Evolutionary conservation across 92 coral and sea anemone species (phyloP).

Genomic region (Heteractis magnifica): DNA sequence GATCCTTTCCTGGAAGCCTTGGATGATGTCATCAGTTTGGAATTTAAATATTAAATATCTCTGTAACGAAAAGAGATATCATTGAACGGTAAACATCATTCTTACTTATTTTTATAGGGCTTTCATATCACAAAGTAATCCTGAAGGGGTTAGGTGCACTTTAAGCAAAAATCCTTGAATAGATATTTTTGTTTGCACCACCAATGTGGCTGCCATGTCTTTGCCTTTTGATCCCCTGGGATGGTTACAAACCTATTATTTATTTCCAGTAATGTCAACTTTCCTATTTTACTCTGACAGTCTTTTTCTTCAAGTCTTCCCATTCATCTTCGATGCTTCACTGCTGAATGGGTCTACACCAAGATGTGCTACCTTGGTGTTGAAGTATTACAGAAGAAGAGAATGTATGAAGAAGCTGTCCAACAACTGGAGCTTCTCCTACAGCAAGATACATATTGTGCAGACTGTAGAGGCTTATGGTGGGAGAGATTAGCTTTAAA

Average conservation of each 20-base stretch:
- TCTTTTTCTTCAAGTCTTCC: conserved; percentile 54
- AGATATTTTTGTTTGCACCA: no score
- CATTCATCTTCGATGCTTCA: conserved; percentile 82
- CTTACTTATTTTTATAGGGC: no score
- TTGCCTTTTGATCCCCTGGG: background rate
- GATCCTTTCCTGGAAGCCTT: no score
- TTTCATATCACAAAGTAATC: no score
- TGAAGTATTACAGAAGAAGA: conserved; percentile 86
- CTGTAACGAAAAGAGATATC: no score
- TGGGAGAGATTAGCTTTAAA: conserved; percentile 91
- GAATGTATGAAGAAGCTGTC: conserved; percentile 80
- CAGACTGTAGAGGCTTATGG: conserved; percentile 88
- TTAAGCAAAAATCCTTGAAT: no score
- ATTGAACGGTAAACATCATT: no score
- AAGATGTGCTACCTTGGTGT: conserved; percentile 93
- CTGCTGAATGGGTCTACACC: conserved; percentile 83
- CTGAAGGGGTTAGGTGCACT: no score
- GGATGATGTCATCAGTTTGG: no score
- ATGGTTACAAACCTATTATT: no score
- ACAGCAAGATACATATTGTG: conserved; percentile 72
- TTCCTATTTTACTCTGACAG: conserved; percentile 1
- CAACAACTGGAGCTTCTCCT: conserved; percentile 66
- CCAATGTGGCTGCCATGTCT: background rate
- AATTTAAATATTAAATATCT: no score
- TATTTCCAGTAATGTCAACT: no score